Evolutionary conservation across 2,888 invertebrate species (phyloP).

Genomic region (Diogma glabrata): DNA sequence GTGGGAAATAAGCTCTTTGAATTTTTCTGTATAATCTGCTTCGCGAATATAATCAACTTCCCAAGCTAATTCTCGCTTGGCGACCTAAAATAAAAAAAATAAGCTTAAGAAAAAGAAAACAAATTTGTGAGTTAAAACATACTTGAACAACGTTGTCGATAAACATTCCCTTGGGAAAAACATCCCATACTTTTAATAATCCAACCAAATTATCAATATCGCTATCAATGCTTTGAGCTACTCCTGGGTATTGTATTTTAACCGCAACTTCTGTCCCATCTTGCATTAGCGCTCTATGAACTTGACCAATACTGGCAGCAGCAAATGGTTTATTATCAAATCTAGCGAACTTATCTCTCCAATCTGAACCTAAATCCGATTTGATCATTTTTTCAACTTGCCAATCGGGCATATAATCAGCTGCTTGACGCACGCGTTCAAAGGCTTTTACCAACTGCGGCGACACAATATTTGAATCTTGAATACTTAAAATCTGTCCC

Average conservation of each 20-base stretch:
- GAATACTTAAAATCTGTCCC: constrained; percentile 94
- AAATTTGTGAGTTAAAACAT: no score
- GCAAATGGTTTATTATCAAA: constrained; percentile 96
- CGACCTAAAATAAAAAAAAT: no score
- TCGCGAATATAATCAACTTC: constrained; percentile 94
- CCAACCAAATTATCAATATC: constrained; percentile 94
- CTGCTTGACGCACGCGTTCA: constrained; percentile 92
- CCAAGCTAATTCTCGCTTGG: constrained; percentile 87
- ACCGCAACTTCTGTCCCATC: constrained; percentile 77
- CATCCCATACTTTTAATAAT: constrained; percentile 84
- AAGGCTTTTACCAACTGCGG: constrained; percentile 87
- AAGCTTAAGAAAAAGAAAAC: no score
- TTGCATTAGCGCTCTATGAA: constrained; percentile 67
- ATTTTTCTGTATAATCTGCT: constrained; percentile 75
- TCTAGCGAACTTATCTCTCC: constrained; percentile 57
- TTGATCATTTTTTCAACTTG: constrained; percentile 81
- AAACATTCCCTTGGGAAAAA: constrained; percentile 92
- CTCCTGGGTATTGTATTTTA: constrained; percentile 98
- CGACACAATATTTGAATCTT: constrained; percentile 82
- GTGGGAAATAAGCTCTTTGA: constrained; percentile 54
- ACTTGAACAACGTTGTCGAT: constrained; percentile 79
- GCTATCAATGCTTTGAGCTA: constrained; percentile 90
- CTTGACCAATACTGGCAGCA: constrained; percentile 85
- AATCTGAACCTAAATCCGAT: constrained; percentile 70
- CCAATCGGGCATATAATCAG: constrained; percentile 97